Evolutionary conservation across 2,797 vertebrate species (phyloP).

Genomic region (Rhinatrema bivittatum): DNA sequence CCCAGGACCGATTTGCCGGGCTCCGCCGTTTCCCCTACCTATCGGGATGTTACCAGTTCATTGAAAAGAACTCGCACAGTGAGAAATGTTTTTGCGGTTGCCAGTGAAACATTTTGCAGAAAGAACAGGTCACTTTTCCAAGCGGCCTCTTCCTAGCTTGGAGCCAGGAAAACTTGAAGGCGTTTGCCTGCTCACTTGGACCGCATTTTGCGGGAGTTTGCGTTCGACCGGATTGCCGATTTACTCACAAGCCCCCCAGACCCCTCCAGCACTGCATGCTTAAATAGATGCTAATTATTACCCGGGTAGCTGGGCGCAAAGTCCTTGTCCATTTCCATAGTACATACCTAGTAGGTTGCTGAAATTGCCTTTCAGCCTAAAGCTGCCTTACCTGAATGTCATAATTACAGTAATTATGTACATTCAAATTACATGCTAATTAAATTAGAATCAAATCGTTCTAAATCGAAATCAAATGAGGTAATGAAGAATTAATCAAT

Average conservation of each 20-base stretch:
- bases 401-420: constrained; percentile 82
- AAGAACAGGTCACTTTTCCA: no score
- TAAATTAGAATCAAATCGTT: constrained; percentile 81
- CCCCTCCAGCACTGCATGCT: constrained; percentile 32
- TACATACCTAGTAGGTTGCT: constrained; percentile 58
- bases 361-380: constrained; percentile 73
- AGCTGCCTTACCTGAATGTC: constrained; percentile 76
- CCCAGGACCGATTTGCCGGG: no score
- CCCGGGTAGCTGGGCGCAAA: constrained; percentile 53
- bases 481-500: constrained; percentile 77
- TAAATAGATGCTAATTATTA: constrained; percentile 61
- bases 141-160: no score
- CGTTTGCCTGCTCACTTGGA: no score
- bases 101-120: no score
- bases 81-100: no score
- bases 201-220: no score
- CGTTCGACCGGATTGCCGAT: no score
- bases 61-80: no score
- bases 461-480: constrained; percentile 81
- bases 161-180: no score
- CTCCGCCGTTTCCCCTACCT: no score
- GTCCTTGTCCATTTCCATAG: constrained; percentile 58
- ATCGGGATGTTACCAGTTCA: no score
- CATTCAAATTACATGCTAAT: constrained; percentile 81
- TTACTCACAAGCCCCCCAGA: constrained; percentile 32